A percentile compares a stretch with the other conserved stretches of the same genome.
Evolutionary conservation across 2,888 invertebrate species (phyloP).

Genomic region (Campoletis raptor): DNA sequence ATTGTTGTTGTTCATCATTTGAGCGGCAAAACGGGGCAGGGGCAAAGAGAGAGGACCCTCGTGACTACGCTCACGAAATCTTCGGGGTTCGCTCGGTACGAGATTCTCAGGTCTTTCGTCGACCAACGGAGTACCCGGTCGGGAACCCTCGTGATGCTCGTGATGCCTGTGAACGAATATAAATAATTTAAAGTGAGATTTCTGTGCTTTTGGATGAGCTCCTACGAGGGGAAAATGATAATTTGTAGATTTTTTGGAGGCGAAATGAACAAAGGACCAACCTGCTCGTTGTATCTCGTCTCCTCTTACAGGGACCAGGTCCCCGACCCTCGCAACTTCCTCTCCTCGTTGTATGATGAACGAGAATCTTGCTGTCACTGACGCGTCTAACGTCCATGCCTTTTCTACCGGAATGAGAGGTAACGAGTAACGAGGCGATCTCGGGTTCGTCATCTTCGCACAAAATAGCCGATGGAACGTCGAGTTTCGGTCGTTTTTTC

Average conservation of each 20-base stretch:
- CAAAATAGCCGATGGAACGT: constrained; percentile 83
- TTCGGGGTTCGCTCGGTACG: constrained; percentile 91
- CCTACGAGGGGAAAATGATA: constrained; percentile 28
- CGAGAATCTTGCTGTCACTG: constrained; percentile 82
- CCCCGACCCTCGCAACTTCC: constrained; percentile 82
- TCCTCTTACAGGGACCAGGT: constrained; percentile 82
- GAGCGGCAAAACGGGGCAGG: constrained; percentile 94
- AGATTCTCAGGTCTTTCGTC: constrained; percentile 92
- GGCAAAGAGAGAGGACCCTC: constrained; percentile 93
- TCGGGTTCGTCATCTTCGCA: constrained; percentile 83
- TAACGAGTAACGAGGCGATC: constrained; percentile 82
- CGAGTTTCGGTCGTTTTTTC: constrained; percentile 89
- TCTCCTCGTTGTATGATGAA: constrained; percentile 80
- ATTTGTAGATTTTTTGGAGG: neutral
- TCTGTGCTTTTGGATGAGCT: neutral
- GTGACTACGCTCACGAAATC: constrained; percentile 88
- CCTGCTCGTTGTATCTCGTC: constrained; percentile 82
- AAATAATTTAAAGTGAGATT: neutral
- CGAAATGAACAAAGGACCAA: constrained; percentile 49
- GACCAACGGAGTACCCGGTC: constrained; percentile 94
- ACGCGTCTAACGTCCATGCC: constrained; percentile 83
- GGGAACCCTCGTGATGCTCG: constrained; percentile 88
- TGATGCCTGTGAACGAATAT: constrained; percentile 83
- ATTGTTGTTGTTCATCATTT: constrained; percentile 86
- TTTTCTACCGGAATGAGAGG: constrained; percentile 82